Evolutionary conservation across 2,888 invertebrate species (phyloP), one percentile per base, ranked within the genome.

Genomic region (Chalcis sispes): DNA sequence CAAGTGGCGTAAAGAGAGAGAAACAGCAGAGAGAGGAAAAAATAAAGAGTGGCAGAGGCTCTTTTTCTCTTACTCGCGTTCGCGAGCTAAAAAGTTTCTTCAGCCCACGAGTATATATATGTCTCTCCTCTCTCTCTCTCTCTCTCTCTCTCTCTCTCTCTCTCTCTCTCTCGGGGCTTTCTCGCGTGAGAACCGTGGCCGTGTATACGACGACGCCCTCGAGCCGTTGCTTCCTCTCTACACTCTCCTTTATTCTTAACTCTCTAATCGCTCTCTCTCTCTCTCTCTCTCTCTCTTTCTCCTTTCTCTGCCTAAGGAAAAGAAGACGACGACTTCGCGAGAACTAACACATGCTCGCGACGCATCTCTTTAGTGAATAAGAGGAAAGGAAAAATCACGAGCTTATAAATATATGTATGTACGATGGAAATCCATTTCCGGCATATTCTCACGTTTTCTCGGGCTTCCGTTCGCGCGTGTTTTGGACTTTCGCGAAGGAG

Each of bases 401-500:
- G 48, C 48, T 13, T 7, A n/a, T 18, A 32, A n/a, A 20, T 27
- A 40, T 20, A 56, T 29, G 29, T 15, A 29, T 29, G 40, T 18
- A 25, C n/a, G 32, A 81, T 85, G 85, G 82, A 84, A 85, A 85
- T 83, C 77, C 80, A 83, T 82, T 83, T 84, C 82, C 82, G 83
- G 83, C 79, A 80, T 81, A 84, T 85, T 86, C 85, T 85, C 86
- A 85, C 85, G 84, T 72, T 74, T 65, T 15, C 36, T 27, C 20
- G 56, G 27, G 5, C 46, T 32, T 32, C 8, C 32, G 32, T 8
- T 3, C 32, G 32, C 32, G 32, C 32, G 32, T 8, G 32, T 8
- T 42, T 42, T 15, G 13, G 42, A 8, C 32, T 8, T 32, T 3
- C 32, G 32, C 32, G 32, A 32, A 8, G 5, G 32, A 32, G 32